A percentile compares a stretch with the other conserved stretches of the same genome.
Conservation (phyloP, 2,888 invertebrate genomes). For the Drosophila kambysellisi region DNA sequence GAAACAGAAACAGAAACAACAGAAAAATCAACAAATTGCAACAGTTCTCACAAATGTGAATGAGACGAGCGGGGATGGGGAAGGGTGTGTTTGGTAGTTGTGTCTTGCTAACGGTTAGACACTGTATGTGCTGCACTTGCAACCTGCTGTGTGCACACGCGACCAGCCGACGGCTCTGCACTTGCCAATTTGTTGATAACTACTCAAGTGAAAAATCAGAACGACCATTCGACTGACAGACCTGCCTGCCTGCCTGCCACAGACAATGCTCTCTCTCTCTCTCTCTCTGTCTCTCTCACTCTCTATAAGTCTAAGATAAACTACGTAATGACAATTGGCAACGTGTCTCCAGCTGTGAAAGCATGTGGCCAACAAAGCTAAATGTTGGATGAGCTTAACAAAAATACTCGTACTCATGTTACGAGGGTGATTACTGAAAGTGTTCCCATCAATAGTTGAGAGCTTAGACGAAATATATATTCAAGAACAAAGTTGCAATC, state of each 20-base stretch:
- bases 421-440: background rate
- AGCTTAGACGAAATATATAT: background rate
- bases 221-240: slow-evolving; percentile 3
- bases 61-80: background rate
- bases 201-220: slow-evolving; percentile 62
- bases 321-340: slow-evolving; percentile 35
- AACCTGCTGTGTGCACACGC: slow-evolving; percentile 75
- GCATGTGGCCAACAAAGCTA: slow-evolving; percentile 40
- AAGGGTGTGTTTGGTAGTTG: background rate
- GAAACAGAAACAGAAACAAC: slow-evolving; percentile 10
- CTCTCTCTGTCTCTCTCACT: background rate
- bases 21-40: slow-evolving; percentile 65
- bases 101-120: slow-evolving; percentile 11
- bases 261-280: slow-evolving; percentile 1
- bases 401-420: background rate
- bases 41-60: slow-evolving; percentile 69
- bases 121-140: slow-evolving; percentile 10
- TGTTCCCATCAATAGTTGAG: background rate
- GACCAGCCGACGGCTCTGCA: slow-evolving; percentile 56
- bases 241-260: slow-evolving; percentile 12
- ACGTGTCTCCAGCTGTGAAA: slow-evolving; percentile 35
- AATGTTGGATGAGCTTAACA: slow-evolving; percentile 17
- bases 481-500: too few species aligned
- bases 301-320: slow-evolving; percentile 6
- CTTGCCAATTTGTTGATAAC: slow-evolving; percentile 77